Conservation (phyloP, 2,113 vertebrate species). For the Excalfactoria chinensis region DNA sequence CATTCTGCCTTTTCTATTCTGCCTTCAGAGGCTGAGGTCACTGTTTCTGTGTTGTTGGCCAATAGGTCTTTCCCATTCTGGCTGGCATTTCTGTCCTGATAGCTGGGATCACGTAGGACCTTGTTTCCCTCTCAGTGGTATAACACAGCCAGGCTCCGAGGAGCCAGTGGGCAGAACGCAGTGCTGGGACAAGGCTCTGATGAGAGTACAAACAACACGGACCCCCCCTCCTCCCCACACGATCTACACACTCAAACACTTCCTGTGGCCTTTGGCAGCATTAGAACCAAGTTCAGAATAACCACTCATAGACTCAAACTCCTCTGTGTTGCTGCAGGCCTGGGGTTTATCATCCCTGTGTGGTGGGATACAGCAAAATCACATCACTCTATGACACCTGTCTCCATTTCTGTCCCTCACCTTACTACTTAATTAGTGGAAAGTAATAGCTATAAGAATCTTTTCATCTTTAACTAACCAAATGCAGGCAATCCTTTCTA, state of each 20-base stretch:
- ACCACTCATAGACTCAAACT: background rate
- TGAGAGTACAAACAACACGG: background rate
- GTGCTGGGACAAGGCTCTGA: background rate
- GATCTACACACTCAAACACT: background rate
- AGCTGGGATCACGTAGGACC: background rate
- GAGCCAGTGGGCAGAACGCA: background rate
- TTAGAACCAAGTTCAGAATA: background rate
- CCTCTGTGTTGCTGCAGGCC: background rate
- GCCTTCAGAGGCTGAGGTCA: background rate
- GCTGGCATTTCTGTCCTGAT: background rate
- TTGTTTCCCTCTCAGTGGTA: background rate
- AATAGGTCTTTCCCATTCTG: background rate
- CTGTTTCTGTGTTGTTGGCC: background rate
- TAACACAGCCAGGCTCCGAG: background rate
- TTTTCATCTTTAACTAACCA: constrained; percentile 21
- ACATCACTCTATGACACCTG: background rate
- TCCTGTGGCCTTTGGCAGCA: background rate
- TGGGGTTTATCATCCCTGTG: background rate
- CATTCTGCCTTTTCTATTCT: constrained; percentile 56
- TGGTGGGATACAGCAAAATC: constrained; percentile 7
- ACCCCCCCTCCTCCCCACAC: background rate
- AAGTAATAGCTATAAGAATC: constrained; percentile 20
- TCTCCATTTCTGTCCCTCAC: background rate
- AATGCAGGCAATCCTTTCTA: background rate
- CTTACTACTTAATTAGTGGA: background rate